Evolutionary conservation across 2,113 vertebrate species (phyloP).

Genomic region (Actinemys pallida): DNA sequence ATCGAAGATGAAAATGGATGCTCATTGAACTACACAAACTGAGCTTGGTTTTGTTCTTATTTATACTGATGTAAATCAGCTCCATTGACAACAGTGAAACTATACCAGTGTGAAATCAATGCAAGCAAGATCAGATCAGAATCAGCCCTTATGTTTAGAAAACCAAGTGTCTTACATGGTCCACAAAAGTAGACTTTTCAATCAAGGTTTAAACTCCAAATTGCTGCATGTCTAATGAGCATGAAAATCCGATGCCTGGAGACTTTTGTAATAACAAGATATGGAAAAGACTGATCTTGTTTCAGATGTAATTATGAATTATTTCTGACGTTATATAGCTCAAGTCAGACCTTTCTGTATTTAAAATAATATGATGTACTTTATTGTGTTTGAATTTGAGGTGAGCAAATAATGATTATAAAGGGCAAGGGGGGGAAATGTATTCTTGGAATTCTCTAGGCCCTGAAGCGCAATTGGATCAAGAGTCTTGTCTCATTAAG

Average conservation of each 20-base stretch:
- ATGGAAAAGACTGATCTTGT: not conserved
- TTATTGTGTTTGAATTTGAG: not conserved
- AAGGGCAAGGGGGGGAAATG: not conserved
- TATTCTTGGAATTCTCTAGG: not conserved
- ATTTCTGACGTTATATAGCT: not conserved
- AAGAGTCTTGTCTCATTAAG: fast-evolving
- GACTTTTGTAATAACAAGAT: not conserved
- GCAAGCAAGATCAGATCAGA: not conserved
- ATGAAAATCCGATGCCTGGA: not conserved
- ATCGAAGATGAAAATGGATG: not conserved
- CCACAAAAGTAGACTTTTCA: not conserved
- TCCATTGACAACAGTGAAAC: not conserved
- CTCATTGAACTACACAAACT: fast-evolving
- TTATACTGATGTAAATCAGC: not conserved
- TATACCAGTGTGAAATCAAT: not conserved
- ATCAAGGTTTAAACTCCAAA: not conserved
- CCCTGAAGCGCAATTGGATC: not conserved
- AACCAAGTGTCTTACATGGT: not conserved
- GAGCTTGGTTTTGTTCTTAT: not conserved
- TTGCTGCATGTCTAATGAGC: fast-evolving
- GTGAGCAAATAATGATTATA: not conserved
- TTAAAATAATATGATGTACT: not conserved
- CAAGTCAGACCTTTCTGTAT: not conserved
- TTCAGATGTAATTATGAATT: not conserved
- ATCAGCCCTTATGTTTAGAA: not conserved